Evolutionary conservation across 2,797 vertebrate genomes (phyloP).

Genomic region (Lepus oiostolus): DNA sequence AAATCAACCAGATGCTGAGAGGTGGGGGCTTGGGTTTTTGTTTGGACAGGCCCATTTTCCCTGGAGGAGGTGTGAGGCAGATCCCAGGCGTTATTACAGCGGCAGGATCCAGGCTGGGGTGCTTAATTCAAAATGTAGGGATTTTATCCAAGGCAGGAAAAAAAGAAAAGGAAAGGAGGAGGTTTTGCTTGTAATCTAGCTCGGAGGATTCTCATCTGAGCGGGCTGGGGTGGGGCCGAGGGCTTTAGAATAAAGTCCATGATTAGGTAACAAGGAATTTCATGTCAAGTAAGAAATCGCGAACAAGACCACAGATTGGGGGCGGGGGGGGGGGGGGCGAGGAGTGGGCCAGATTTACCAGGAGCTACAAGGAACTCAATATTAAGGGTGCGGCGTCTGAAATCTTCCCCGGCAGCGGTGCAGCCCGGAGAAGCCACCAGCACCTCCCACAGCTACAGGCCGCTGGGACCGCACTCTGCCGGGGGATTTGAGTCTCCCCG

Average conservation of each 20-base stretch:
- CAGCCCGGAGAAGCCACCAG: neutral
- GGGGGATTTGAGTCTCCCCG: neutral
- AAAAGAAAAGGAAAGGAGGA: neutral
- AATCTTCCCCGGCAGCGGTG: conserved; percentile 58
- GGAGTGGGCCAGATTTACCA: conserved; percentile 85
- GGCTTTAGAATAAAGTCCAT: neutral
- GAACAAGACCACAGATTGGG: conserved; percentile 82
- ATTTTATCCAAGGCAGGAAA: neutral
- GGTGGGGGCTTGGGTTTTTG: neutral
- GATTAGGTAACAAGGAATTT: conserved; percentile 86
- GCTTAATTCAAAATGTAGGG: conserved; percentile 60
- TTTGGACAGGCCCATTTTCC: neutral
- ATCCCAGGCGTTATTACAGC: neutral
- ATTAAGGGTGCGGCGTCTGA: conserved; percentile 81
- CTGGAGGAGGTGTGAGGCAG: neutral
- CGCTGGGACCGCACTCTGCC: neutral
- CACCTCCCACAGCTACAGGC: neutral
- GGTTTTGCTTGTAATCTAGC: neutral
- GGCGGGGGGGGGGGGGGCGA: neutral
- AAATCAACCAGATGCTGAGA: neutral
- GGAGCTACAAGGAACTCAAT: conserved; percentile 82
- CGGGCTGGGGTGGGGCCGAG: neutral
- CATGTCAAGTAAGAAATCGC: conserved; percentile 82
- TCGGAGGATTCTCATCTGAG: neutral
- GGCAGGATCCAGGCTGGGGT: conserved; percentile 21